Evolutionary conservation across 2,888 invertebrate species (phyloP).

Genomic region (Pyrochroa serraticornis): DNA sequence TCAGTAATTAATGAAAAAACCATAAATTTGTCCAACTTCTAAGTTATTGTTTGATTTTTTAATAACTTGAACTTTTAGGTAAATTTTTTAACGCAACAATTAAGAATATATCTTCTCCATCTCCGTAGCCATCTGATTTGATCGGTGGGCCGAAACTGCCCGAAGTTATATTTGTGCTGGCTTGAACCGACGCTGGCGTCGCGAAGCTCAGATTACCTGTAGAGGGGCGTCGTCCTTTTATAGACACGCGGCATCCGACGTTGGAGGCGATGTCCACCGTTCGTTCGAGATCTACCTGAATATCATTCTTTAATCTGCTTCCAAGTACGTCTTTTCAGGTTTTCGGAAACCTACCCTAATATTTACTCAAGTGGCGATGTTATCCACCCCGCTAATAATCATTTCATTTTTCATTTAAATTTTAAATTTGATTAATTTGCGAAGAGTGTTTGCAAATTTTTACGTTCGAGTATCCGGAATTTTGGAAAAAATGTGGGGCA

Average conservation of each 20-base stretch:
- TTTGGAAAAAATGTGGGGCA: too few relatives aligned
- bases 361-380: too few relatives aligned
- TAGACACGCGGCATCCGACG: constrained; percentile 48
- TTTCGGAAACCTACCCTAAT: background rate
- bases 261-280: constrained; percentile 12
- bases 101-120: constrained; percentile 17
- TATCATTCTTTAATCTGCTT: constrained; percentile 3
- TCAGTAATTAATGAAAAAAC: too few relatives aligned
- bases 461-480: too few relatives aligned
- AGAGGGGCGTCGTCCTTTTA: constrained; percentile 59
- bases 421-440: too few relatives aligned
- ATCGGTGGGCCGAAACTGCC: constrained; percentile 5
- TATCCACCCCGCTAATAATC: too few relatives aligned
- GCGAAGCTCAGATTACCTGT: constrained; percentile 58
- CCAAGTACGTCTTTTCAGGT: too few relatives aligned
- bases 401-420: too few relatives aligned
- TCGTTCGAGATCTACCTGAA: constrained; percentile 11
- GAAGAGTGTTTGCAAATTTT: too few relatives aligned
- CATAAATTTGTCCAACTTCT: too few relatives aligned
- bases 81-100: background rate
- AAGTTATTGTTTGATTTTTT: background rate
- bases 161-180: constrained; percentile 35
- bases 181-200: constrained; percentile 34
- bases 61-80: too few relatives aligned
- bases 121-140: constrained; percentile 5